Base-by-base conservation (phyloP, 37 sponge, comb jelly and placozoan genomes). In the Bolinopsis microptera region DNA sequence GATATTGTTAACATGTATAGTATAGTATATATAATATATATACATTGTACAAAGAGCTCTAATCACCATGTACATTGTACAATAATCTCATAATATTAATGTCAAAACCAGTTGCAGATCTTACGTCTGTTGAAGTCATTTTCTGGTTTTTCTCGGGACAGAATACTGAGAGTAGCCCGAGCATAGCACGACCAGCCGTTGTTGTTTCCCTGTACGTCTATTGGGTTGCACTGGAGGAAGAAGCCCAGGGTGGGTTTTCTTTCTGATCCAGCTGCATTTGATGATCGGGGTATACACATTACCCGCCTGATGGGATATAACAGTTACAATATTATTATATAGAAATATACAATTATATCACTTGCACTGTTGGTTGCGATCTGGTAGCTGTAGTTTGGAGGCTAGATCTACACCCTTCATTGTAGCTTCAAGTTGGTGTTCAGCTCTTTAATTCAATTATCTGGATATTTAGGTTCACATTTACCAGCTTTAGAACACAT, bases 151-250 rank as follows among this genome's bases (percentile, higher is more conserved):
- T 0, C 69, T 27, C 82, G 94, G 68, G 94, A 94, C 0, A 97
- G 80, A 24, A 97, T 93, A 32, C 80, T 94, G 68, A 97, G 95
- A 38, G 83, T 94, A 26, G 97, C 97, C 32, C 92, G 88, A 0
- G 96, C 97, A 33, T 70, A 92, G 37, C 96, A 95, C 74, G 94
- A 94, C 96, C 96, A 97, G 38, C 96, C 96, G 38, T 95, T 96
- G 74, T 28, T 69, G 0, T 93, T 83, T 0, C 95, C 94, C 33
- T 97, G 96, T 21, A 93, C 93, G 25, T 94, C 83, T 24, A 95
- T 92, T 28, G 97, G 97, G 90, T 95, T 95, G 83, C 98, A 98
- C 94, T 98, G 98, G 18, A 98, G 96, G 83, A 98, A 98, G 33
- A 98, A 92, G 0, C 98, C 98, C 0, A 98, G 95, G n/a, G 76